Percentiles rank a stretch among this genome's conserved stretches.
Evolutionary conservation across 2,113 vertebrate genomes (phyloP).

Genomic region (Acanthochromis polyacanthus): DNA sequence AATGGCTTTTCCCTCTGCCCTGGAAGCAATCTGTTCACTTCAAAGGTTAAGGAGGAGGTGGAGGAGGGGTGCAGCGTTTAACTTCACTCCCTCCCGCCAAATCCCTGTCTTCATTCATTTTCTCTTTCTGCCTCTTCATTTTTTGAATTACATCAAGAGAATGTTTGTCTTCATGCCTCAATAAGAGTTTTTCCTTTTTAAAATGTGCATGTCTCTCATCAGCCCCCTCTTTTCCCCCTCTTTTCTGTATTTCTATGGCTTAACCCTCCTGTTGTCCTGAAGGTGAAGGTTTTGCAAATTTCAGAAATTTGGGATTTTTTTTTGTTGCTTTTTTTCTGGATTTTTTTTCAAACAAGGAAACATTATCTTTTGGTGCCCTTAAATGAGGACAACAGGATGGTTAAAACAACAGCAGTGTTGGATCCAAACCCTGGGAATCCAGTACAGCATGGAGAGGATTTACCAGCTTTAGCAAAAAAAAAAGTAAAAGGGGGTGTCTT

Average conservation of each 20-base stretch:
- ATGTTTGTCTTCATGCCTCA: background rate
- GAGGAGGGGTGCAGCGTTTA: conserved; percentile 82
- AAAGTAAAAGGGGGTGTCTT: conserved; percentile 58
- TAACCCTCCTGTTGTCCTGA: too few relatives aligned
- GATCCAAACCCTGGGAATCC: conserved; percentile 82
- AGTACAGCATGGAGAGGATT: conserved; percentile 91
- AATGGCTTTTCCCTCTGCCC: conserved; percentile 70
- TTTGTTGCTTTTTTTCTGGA: too few relatives aligned
- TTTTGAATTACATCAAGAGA: conserved; percentile 71
- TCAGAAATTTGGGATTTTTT: too few relatives aligned
- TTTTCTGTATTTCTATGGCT: conserved; percentile 79
- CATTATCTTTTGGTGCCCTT: too few relatives aligned
- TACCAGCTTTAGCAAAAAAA: conserved; percentile 84
- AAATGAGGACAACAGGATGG: too few relatives aligned
- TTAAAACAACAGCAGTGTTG: conserved; percentile 61
- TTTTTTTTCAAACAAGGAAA: too few relatives aligned
- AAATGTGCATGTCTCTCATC: background rate
- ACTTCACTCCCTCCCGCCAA: conserved; percentile 80
- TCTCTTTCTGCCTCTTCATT: conserved; percentile 80
- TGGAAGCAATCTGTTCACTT: conserved; percentile 80
- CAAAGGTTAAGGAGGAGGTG: conserved; percentile 60
- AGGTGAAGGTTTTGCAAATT: too few relatives aligned
- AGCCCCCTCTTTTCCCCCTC: conserved; percentile 29
- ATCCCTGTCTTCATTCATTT: conserved; percentile 82
- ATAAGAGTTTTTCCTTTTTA: too few relatives aligned